Evolutionary conservation across 2,113 vertebrate species (phyloP).

Genomic region (Burhinus bistriatus): DNA sequence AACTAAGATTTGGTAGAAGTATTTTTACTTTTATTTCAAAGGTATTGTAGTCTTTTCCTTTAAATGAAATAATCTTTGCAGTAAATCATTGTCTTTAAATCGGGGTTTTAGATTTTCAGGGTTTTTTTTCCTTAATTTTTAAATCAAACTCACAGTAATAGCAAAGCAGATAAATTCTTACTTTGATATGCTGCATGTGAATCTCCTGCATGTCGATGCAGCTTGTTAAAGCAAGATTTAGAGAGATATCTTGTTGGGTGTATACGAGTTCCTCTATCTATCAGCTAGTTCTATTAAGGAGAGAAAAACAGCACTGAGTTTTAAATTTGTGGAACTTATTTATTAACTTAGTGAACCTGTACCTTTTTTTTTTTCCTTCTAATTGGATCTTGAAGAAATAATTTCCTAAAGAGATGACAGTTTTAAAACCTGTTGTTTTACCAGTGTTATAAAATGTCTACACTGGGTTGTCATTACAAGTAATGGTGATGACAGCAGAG

Average conservation of each 20-base stretch:
- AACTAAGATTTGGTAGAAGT: not conserved
- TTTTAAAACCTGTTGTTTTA: not conserved
- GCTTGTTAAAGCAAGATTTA: conserved; percentile 2
- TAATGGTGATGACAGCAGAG: not conserved
- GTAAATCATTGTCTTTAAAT: not conserved
- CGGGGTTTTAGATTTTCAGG: not conserved
- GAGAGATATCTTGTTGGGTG: not conserved
- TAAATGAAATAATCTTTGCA: not conserved
- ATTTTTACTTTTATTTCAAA: conserved; percentile 9
- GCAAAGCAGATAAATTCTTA: not conserved
- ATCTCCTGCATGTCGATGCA: not conserved
- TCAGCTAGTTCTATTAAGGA: not conserved
- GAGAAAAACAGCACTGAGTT: not conserved
- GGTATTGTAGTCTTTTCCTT: not conserved
- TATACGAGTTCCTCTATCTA: not conserved
- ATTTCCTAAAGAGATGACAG: not conserved
- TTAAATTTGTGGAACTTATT: not conserved
- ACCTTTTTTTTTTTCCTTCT: not conserved
- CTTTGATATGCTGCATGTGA: not conserved
- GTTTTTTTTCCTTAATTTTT: not conserved
- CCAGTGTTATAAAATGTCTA: not conserved
- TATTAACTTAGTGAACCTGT: not conserved
- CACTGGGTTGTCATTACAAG: not conserved
- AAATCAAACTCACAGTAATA: not conserved
- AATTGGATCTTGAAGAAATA: not conserved